Conservation (phyloP, 1,140 invertebrate genomes). For the Lamellibrachia luymesi region DNA sequence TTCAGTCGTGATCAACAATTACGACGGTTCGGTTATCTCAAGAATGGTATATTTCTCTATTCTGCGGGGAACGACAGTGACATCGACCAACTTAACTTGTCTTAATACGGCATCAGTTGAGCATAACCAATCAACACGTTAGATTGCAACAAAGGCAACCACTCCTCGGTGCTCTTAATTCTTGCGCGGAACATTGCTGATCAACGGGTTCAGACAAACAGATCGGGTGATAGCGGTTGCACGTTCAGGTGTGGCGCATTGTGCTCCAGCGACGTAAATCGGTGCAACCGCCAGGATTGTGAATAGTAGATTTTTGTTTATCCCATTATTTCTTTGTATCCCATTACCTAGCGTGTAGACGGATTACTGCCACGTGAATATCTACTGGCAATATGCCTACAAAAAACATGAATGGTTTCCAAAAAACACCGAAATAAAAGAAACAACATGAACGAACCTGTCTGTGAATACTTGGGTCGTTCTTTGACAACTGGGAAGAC, state of each 20-base stretch:
- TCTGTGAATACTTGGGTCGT: no score
- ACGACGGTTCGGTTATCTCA: background rate
- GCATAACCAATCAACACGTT: background rate
- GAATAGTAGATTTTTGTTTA: background rate
- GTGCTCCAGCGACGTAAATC: background rate
- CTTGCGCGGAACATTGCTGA: background rate
- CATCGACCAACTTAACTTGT: background rate
- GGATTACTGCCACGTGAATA: background rate
- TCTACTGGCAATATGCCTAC: no score
- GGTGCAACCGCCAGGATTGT: background rate
- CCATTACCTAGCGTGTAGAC: background rate
- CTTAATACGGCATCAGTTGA: background rate
- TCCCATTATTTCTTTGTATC: background rate
- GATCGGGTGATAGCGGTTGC: no score
- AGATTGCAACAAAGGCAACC: background rate
- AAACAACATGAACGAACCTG: background rate
- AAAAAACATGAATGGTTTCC: background rate
- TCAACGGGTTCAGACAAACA: background rate
- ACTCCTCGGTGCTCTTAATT: background rate
- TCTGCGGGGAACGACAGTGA: background rate
- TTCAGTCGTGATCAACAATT: no score
- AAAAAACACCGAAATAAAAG: background rate
- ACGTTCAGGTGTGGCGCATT: background rate
- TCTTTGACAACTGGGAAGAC: no score
- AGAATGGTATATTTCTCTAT: background rate